Conservation (phyloP, 2,113 vertebrate species). For the Lamprotornis superbus region DNA sequence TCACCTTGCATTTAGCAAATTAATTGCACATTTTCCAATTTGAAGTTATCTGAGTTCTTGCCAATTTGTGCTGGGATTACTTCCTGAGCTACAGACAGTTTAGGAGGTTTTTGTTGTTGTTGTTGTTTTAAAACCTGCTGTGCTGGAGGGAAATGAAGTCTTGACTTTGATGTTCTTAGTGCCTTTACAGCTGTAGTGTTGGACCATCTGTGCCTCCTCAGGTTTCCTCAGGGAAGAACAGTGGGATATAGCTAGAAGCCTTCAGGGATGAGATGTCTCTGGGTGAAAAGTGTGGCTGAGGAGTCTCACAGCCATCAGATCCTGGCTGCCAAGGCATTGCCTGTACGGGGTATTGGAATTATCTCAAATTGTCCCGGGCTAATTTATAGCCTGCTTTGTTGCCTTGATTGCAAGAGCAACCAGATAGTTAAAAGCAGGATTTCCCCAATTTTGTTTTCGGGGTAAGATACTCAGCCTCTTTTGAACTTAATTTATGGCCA, state of each 20-base stretch:
- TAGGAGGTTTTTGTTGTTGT: background rate
- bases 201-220: background rate
- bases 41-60: slow-evolving; percentile 4
- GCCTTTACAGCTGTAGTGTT: background rate
- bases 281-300: background rate
- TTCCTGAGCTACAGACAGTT: slow-evolving; percentile 27
- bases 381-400: background rate
- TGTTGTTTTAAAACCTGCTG: slow-evolving; percentile 21
- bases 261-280: background rate
- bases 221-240: background rate
- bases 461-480: background rate
- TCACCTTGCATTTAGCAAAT: slow-evolving; percentile 31
- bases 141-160: slow-evolving; percentile 23
- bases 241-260: background rate
- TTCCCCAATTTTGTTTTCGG: background rate
- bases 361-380: background rate
- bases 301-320: background rate
- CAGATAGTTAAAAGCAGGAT: background rate
- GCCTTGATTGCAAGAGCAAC: background rate
- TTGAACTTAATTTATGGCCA: background rate
- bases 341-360: background rate
- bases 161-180: slow-evolving; percentile 44
- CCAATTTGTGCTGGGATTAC: background rate
- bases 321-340: background rate
- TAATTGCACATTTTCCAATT: background rate